A percentile compares a stretch with the other conserved stretches of the same genome.
phyloP scores from a whole-genome alignment of 1,140 invertebrate species.

The Bombus vancouverensis region DNA sequence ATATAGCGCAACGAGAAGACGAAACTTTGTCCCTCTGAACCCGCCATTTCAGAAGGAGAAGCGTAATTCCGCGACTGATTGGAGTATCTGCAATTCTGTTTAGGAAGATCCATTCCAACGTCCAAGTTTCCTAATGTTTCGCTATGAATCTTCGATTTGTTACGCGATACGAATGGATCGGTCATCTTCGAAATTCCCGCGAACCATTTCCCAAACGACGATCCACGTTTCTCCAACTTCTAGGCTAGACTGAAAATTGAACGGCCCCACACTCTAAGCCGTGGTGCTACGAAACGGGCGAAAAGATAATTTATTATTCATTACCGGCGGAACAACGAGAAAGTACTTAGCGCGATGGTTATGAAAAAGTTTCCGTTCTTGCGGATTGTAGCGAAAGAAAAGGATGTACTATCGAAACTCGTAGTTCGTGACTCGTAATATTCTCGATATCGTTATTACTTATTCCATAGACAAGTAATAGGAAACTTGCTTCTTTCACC shows the following conservation, averaged over 20 bases:
- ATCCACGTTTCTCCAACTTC: background rate
- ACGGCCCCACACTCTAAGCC: background rate
- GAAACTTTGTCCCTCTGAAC: conserved; percentile 31
- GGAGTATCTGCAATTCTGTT: conserved; percentile 28
- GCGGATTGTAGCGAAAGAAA: background rate
- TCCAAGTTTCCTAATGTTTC: conserved; percentile 8
- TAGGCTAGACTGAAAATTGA: background rate
- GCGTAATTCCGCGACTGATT: conserved; percentile 31
- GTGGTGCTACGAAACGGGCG: background rate
- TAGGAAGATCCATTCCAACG: conserved; percentile 39
- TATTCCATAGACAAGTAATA: conserved; percentile 46
- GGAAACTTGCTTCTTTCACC: conserved; percentile 39
- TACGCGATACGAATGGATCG: background rate
- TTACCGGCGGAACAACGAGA: conserved; percentile 18
- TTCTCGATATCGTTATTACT: conserved; percentile 44
- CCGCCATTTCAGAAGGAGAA: conserved; percentile 15
- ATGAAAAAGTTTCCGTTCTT: background rate
- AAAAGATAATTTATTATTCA: conserved; percentile 41
- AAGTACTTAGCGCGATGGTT: conserved; percentile 34
- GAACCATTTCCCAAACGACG: background rate
- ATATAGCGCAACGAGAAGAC: background rate
- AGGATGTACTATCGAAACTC: conserved; percentile 37
- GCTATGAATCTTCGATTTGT: conserved; percentile 38
- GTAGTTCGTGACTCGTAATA: conserved; percentile 10
- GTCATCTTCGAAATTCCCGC: background rate